Percentiles rank a stretch among this genome's conserved stretches.
Conservation (phyloP, 2,113 vertebrate genomes). For the Beaufortia kweichowensis region DNA sequence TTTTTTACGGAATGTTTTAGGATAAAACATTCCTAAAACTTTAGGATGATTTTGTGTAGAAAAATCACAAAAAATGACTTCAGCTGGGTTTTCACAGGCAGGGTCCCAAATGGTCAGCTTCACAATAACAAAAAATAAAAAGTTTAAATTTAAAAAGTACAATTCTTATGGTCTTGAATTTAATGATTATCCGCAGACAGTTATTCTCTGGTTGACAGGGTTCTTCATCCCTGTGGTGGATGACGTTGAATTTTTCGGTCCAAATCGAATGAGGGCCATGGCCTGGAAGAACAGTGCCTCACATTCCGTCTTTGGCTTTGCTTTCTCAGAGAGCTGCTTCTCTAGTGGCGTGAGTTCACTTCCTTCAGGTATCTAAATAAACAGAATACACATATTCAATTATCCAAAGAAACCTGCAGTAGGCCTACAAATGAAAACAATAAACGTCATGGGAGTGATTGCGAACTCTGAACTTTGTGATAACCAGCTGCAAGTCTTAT, state of each 20-base stretch:
- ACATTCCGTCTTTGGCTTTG: conserved; percentile 32
- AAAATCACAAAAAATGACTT: too few species aligned
- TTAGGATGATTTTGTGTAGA: too few species aligned
- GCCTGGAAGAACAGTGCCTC: conserved; percentile 37
- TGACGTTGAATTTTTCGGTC: neutral
- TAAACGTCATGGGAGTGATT: too few species aligned
- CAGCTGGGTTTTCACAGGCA: too few species aligned
- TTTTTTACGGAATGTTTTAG: too few species aligned
- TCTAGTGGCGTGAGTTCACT: conserved; percentile 32
- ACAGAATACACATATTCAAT: neutral
- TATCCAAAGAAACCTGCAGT: neutral
- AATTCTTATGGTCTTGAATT: neutral
- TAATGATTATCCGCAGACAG: neutral
- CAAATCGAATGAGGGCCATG: conserved; percentile 36
- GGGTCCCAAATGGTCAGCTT: too few species aligned
- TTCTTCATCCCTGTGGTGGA: neutral
- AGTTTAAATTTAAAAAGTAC: neutral
- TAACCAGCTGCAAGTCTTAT: too few species aligned
- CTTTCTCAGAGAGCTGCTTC: conserved; percentile 4
- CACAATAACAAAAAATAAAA: neutral
- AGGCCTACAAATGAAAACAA: neutral
- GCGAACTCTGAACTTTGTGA: too few species aligned
- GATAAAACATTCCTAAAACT: too few species aligned
- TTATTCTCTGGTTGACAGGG: neutral
- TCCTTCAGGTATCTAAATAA: conserved; percentile 40